A percentile compares a stretch with the other conserved stretches of the same genome.
Evolutionary conservation across 2,113 vertebrate species (phyloP).

Genomic region (Fulica atra): DNA sequence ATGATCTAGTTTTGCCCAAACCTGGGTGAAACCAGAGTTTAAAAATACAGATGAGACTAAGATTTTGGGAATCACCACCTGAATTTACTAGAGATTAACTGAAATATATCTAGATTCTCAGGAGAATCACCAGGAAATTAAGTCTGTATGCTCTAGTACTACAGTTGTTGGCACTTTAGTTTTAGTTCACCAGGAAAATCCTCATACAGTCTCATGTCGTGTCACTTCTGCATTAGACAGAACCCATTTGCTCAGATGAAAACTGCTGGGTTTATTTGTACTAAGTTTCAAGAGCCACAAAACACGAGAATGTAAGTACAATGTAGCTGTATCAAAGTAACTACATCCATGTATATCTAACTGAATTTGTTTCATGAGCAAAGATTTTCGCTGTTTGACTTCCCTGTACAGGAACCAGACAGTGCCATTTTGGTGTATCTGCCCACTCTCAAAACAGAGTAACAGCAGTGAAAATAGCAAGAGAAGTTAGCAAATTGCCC

Average conservation of each 20-base stretch:
- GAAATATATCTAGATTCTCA: background rate
- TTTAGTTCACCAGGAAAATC: background rate
- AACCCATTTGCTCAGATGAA: background rate
- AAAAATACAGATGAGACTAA: background rate
- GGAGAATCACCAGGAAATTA: background rate
- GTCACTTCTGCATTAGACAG: background rate
- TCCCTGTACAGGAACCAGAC: background rate
- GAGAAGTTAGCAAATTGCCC: background rate
- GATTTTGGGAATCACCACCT: background rate
- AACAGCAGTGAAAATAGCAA: background rate
- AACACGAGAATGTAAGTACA: background rate
- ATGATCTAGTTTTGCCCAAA: background rate
- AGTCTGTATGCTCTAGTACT: background rate
- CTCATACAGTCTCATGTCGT: accelerated
- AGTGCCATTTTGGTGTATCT: background rate
- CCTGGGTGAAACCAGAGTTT: background rate
- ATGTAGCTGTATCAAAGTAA: background rate
- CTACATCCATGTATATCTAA: background rate
- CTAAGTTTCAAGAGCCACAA: background rate
- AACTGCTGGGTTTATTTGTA: background rate
- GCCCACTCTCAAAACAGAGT: background rate
- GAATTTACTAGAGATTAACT: background rate
- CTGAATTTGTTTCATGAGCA: background rate
- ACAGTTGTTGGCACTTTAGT: background rate
- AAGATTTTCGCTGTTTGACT: background rate